Percentiles rank a stretch among this genome's conserved stretches.
phyloP scores from a whole-genome alignment of 1,140 invertebrate genomes.

The Lethrus apterus region DNA sequence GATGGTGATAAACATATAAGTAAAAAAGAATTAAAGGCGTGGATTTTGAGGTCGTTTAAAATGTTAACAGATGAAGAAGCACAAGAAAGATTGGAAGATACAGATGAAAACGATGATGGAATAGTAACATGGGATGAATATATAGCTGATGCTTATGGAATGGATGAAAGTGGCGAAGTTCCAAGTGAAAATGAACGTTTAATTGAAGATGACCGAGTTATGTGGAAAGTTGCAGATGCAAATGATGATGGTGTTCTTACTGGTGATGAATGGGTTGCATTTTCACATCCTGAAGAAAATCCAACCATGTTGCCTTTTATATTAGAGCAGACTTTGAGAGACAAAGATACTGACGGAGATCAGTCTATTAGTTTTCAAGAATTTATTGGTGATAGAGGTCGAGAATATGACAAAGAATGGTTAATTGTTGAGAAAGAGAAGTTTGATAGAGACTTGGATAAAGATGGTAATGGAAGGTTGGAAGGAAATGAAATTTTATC shows the following conservation, averaged over 20 bases:
- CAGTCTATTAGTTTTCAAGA: slow-evolving; percentile 76
- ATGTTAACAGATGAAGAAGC: slow-evolving; percentile 85
- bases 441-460: slow-evolving; percentile 85
- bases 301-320: slow-evolving; percentile 79
- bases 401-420: slow-evolving; percentile 73
- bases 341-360: slow-evolving; percentile 82
- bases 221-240: slow-evolving; percentile 81
- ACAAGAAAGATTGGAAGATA: slow-evolving; percentile 75
- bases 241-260: slow-evolving; percentile 76
- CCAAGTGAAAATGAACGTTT: slow-evolving; percentile 30
- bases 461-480: slow-evolving; percentile 77
- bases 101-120: slow-evolving; percentile 77
- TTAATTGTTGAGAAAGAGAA: slow-evolving; percentile 78
- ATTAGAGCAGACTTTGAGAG: slow-evolving; percentile 72
- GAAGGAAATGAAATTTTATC: slow-evolving; percentile 71
- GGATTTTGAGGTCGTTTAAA: slow-evolving; percentile 89
- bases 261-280: slow-evolving; percentile 76
- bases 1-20: slow-evolving; percentile 67
- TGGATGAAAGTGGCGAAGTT: slow-evolving; percentile 43
- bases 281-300: slow-evolving; percentile 91
- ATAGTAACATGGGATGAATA: slow-evolving; percentile 85
- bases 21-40: slow-evolving; percentile 76
- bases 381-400: slow-evolving; percentile 68
- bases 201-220: slow-evolving; percentile 72
- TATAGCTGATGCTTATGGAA: slow-evolving; percentile 70